Evolutionary conservation across 2,888 invertebrate species (phyloP), one percentile per base, ranked within the genome.

Genomic region (Cerceris rybyensis): DNA sequence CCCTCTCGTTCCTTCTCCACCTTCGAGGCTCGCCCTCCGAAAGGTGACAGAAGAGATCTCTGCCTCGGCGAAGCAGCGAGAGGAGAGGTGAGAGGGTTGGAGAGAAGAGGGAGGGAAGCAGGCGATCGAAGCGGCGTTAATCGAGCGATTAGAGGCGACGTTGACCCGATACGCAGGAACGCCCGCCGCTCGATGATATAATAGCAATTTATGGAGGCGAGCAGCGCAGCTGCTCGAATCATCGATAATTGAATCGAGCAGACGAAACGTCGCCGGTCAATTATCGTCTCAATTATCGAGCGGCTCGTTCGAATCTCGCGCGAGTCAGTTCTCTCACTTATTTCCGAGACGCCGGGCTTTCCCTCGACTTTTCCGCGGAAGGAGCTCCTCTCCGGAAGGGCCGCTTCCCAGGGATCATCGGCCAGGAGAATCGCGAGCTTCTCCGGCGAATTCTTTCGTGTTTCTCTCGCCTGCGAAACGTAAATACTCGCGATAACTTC

Each of bases 201-300:
- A 54, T 42, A 64, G 43, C 41, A 17, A 64, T 66, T 66, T 55
- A 75, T 52, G 54, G 55, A 46, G 54, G 9, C 70, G 61, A 28
- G 75, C 70, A 75, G 63, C 42, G 75, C 70, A 75, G 63, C 59
- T 64, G 68, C 65, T 49, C 43, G 16, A 13, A 11, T 8, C 14
- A 41, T 55, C 58, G 70, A 66, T 57, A 75, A 75, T 78, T 70
- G 55, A 63, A 42, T 70, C 60, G 66, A 41, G 41, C 74, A 74
- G 69, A 69, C 69, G 75, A 75, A 66, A 58, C n/a, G 75, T 67
- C 70, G 75, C 59, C 70, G 43, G 16, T 11, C 70, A 63, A 77
- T 74, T 55, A 72, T 72, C 63, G 49, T 16, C 14, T 54, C 50
- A 9, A 64, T 9, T 5, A n/a, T 7, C 28, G 42, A 13, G 5